Base-by-base conservation (phyloP, 1,140 invertebrate genomes). In the Platorchestia sp. region DNA sequence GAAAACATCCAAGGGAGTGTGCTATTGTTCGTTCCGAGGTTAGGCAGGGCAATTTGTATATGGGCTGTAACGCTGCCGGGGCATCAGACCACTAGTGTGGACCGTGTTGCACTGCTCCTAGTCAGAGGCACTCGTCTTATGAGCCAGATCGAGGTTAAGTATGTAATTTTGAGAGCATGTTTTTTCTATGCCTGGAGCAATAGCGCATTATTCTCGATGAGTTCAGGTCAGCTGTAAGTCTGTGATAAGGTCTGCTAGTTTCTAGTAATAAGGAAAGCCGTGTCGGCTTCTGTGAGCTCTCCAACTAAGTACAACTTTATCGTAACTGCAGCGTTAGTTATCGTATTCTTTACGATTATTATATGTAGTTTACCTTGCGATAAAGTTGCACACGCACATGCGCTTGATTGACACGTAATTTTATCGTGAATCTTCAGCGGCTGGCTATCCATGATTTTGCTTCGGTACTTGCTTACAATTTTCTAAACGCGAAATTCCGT, bases 181-280 rank as follows among this genome's bases (percentile, higher is more conserved):
- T 89, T 42, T 42, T 44, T 44, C 41, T 89, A 44, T 89, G 87
- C 43, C 36, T 89, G 43, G 27, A 89, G 87, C 91, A 45, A 93
- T 93, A 93, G 91, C 91, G 45, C 91, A 93, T 47, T 93, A 36
- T 93, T 45, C 45, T 93, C 91, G 91, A 93, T 93, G 91, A 93
- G 36, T 93, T 93, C 91, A 93, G 91, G 45, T 42, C 44, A 47
- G 91, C 91, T 93, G 91, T 93, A 40, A 93, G 44, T 93, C 91
- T 93, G 91, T 93, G 91, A 93, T 93, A 93, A 93, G 91, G 91
- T 93, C 43, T 44, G 10, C 91, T 93, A 93, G 91, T 93, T 93
- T 44, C 36, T 93, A 93, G 91, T 89, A 89, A 89, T 89, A 89
- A 89, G 87, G 87, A 89, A 89, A 89, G 87, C 87, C 87, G n/a